phyloP scores from a whole-genome alignment of 1,140 invertebrate genomes.

The Drosophila pseudoananassae region DNA sequence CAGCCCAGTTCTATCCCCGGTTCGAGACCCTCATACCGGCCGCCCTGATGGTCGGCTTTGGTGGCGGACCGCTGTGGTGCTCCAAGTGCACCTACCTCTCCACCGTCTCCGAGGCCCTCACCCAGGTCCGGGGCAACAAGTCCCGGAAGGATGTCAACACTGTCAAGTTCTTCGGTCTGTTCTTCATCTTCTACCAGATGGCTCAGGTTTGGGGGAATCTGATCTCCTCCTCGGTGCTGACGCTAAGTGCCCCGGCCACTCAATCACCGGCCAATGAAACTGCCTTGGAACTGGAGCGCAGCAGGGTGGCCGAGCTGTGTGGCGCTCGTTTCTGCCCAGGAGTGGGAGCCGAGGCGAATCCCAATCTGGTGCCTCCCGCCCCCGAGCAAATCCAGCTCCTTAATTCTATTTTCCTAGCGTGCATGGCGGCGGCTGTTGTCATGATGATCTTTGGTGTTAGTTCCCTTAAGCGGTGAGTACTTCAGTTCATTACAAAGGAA shows the following conservation, averaged over 20 bases:
- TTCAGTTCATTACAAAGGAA: neutral
- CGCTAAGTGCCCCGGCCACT: slow-evolving; percentile 43
- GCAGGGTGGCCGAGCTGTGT: slow-evolving; percentile 86
- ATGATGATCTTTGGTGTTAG: slow-evolving; percentile 93
- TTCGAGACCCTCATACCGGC: slow-evolving; percentile 94
- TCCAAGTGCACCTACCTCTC: slow-evolving; percentile 98
- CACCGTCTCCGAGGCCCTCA: slow-evolving; percentile 93
- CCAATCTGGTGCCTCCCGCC: slow-evolving; percentile 89
- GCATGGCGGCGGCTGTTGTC: slow-evolving; percentile 90
- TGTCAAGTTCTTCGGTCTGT: slow-evolving; percentile 98
- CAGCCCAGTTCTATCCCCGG: slow-evolving; percentile 94
- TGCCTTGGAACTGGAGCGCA: slow-evolving; percentile 35
- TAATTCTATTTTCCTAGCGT: slow-evolving; percentile 92
- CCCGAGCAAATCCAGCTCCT: slow-evolving; percentile 90
- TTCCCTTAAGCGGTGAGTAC: slow-evolving; percentile 89
- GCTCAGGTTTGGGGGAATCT: slow-evolving; percentile 97
- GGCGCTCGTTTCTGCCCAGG: slow-evolving; percentile 91
- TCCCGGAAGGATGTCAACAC: slow-evolving; percentile 91
- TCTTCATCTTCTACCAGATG: slow-evolving; percentile 98
- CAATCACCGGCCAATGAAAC: slow-evolving; percentile 32
- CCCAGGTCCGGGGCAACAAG: slow-evolving; percentile 86
- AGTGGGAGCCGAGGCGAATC: slow-evolving; percentile 85
- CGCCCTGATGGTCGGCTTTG: slow-evolving; percentile 92
- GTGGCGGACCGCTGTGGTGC: slow-evolving; percentile 96
- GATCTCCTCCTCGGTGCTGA: slow-evolving; percentile 90